Evolutionary conservation across 35 echinoderm and acorn worm species (phyloP), one percentile per base, ranked within the genome.

Genomic region (Diadema setosum): DNA sequence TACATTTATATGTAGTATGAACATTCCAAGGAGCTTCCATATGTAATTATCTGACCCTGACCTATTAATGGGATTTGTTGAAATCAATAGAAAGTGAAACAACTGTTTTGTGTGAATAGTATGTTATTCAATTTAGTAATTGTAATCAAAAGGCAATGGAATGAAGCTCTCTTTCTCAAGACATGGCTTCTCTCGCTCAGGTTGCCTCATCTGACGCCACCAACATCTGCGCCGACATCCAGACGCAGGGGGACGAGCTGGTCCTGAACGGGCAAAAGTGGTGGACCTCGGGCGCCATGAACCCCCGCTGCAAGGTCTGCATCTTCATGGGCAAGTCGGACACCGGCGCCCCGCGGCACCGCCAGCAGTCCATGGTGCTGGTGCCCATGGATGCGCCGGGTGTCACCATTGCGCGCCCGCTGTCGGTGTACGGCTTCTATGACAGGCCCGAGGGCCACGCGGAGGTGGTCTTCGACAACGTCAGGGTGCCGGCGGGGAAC

Each of bases 251-350:
- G 5, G 76, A 94, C 76, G 73, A 94, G 5, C 81, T 89, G 18
- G 74, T 99, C 11, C 58, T 99, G 25, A 92, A 94, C 3, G 96
- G 96, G 0, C 89, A 74, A 29, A 99, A 99, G 65, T 99, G 96
- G 96, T 99, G 96, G 96, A 99, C 91, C 8, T 99, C 96, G 26
- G 96, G 96, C 5, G 96, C 96, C 14, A 76, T 92, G 42, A 85
- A 99, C 40, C 92, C 96, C 4, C 86, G 86, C 42, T 99, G 96
- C 42, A 91, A 94, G 49, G n/a, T 99, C 5, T 94, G 92, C 87
- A 99, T 99, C 87, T 99, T 99, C 86, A 99, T 99, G 96, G 96
- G 96, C 9, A 99, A 99, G 87, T 95, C 96, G 2, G 96, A 99
- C 83, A 36, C 83, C 42, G 37, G 42, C 40, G 92, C 83, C 12